These are phyloP conservation scores for Diplodus puntazzo DNA, from an alignment of 2,797 vertebrate genomes.

Conservation along the genomic window DNA sequence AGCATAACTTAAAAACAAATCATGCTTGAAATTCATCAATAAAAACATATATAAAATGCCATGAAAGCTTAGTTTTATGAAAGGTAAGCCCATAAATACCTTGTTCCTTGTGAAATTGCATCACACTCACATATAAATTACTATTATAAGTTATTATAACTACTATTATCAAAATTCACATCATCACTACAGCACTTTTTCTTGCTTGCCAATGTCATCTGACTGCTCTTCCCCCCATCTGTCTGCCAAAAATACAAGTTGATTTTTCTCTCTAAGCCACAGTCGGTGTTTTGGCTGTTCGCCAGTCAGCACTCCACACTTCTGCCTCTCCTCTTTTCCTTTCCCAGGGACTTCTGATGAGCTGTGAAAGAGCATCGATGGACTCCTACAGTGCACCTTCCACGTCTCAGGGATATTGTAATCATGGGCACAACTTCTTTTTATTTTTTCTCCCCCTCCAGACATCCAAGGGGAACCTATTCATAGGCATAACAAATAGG, in stretches of 20 bases:
- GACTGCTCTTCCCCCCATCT: slow-evolving; percentile 30
- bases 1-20: too few species aligned
- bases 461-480: slow-evolving; percentile 32
- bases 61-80: not conserved
- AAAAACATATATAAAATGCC: not conserved
- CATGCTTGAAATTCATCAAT: too few species aligned
- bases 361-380: slow-evolving; percentile 55
- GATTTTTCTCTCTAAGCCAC: slow-evolving; percentile 20
- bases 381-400: slow-evolving; percentile 56
- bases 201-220: slow-evolving; percentile 43
- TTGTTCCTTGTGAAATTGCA: too few species aligned
- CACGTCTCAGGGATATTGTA: slow-evolving; percentile 47
- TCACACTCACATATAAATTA: not conserved
- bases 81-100: not conserved
- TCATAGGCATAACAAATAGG: slow-evolving; percentile 44
- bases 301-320: slow-evolving; percentile 57
- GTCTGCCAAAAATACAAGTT: slow-evolving; percentile 51
- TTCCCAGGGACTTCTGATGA: slow-evolving; percentile 54
- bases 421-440: slow-evolving; percentile 25
- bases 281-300: slow-evolving; percentile 57
- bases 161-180: slow-evolving; percentile 14
- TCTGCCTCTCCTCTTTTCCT: slow-evolving; percentile 21
- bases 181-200: slow-evolving; percentile 33
- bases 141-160: not conserved
- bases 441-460: not conserved